Percentiles rank a stretch among this genome's conserved stretches.
Conservation (phyloP, 2,113 vertebrate genomes). For the Blennius ocellaris region DNA sequence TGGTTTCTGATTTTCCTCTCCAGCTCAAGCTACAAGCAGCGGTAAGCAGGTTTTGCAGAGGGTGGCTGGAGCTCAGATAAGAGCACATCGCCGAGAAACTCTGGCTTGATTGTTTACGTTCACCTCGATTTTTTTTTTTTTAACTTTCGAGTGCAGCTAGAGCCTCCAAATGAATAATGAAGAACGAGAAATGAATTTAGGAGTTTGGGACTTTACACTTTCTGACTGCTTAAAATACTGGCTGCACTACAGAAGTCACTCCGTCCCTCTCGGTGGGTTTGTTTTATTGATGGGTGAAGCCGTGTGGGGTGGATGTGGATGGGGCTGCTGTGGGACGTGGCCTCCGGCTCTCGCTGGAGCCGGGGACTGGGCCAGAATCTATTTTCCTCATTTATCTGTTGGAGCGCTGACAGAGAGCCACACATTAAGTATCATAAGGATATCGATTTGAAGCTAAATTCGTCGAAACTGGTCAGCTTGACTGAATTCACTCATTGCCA, state of each 20-base stretch:
- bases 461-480: not conserved
- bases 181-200: not conserved
- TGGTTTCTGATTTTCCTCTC: conserved; percentile 17
- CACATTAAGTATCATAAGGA: not conserved
- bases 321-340: conserved; percentile 30
- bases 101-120: not conserved
- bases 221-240: not conserved
- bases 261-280: conserved; percentile 19
- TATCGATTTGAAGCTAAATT: conserved; percentile 8
- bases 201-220: not conserved
- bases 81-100: not conserved
- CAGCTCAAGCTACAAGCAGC: conserved; percentile 20
- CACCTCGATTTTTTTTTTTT: conserved; percentile 2
- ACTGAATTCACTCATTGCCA: not conserved
- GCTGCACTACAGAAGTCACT: not conserved
- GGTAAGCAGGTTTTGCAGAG: conserved; percentile 32
- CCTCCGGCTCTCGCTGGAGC: conserved; percentile 25
- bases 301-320: conserved; percentile 24
- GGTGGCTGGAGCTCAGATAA: conserved; percentile 12
- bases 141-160: conserved; percentile 6
- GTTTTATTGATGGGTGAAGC: conserved; percentile 56
- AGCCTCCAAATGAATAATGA: not conserved
- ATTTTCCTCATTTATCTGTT: conserved; percentile 12
- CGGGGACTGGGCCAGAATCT: conserved; percentile 49
- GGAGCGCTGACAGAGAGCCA: conserved; percentile 20